Conservation (phyloP, 2,113 vertebrate species). For the Phaethon lepturus region DNA sequence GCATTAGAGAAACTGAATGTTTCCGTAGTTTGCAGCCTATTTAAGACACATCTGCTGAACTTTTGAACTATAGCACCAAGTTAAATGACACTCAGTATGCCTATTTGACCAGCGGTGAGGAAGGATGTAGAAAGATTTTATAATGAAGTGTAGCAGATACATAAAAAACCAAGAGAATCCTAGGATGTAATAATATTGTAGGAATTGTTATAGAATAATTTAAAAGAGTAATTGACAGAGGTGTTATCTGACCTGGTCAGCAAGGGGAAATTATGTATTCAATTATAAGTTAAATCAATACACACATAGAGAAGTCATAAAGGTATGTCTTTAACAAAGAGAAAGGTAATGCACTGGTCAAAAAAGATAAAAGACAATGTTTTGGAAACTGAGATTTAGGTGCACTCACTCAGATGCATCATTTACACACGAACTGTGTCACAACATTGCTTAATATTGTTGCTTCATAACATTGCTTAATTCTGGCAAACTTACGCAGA, state of each 20-base stretch:
- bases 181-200: neutral
- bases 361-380: neutral
- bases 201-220: neutral
- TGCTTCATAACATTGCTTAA: neutral
- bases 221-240: neutral
- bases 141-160: neutral
- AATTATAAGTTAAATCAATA: neutral
- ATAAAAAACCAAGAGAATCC: neutral
- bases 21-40: neutral
- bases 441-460: neutral
- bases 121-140: neutral
- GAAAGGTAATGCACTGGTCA: neutral
- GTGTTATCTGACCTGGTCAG: neutral
- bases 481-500: neutral
- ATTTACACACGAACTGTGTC: neutral
- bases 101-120: neutral
- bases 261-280: neutral
- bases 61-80: neutral
- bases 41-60: neutral
- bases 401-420: neutral
- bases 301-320: neutral
- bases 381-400: neutral
- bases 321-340: neutral
- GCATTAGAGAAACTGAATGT: neutral
- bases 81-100: neutral